These are phyloP conservation scores for Tetragnatha montana DNA, from an alignment of 2,888 invertebrate genomes.

Conservation along the genomic window DNA sequence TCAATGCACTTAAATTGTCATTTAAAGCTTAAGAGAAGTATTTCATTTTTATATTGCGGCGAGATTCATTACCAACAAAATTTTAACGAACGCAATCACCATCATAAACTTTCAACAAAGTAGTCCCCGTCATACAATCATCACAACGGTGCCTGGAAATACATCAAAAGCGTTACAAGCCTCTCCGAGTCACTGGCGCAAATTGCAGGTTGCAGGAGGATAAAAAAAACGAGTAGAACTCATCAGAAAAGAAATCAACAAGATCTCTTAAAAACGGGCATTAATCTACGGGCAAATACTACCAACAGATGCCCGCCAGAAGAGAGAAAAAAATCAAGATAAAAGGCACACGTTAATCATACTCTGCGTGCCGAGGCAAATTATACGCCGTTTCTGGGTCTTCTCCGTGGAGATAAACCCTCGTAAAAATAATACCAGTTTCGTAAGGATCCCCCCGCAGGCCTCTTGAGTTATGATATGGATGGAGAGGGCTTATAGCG, in stretches of 20 bases:
- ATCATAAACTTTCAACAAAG: too few species aligned
- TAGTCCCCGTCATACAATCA: too few species aligned
- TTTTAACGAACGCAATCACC: too few species aligned
- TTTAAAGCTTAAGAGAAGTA: too few species aligned
- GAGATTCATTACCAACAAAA: too few species aligned
- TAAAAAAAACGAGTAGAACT: neutral
- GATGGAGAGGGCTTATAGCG: neutral
- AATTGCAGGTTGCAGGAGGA: neutral
- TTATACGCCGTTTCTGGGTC: constrained; percentile 11
- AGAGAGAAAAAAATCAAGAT: neutral
- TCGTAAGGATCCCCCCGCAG: constrained; percentile 12
- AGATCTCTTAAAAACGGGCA: neutral
- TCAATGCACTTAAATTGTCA: too few species aligned
- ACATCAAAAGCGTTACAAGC: neutral
- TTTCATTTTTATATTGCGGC: too few species aligned
- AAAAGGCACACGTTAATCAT: constrained; percentile 4
- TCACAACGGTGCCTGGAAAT: too few species aligned
- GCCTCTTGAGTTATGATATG: constrained; percentile 45
- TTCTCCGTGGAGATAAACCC: constrained; percentile 34
- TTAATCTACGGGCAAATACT: neutral
- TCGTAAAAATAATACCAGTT: constrained; percentile 42
- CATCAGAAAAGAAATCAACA: neutral
- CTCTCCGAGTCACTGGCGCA: neutral
- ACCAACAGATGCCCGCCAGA: neutral
- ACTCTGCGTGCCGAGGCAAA: neutral